Conservation (phyloP, 2,113 vertebrate genomes). For the Eonycteris spelaea region DNA sequence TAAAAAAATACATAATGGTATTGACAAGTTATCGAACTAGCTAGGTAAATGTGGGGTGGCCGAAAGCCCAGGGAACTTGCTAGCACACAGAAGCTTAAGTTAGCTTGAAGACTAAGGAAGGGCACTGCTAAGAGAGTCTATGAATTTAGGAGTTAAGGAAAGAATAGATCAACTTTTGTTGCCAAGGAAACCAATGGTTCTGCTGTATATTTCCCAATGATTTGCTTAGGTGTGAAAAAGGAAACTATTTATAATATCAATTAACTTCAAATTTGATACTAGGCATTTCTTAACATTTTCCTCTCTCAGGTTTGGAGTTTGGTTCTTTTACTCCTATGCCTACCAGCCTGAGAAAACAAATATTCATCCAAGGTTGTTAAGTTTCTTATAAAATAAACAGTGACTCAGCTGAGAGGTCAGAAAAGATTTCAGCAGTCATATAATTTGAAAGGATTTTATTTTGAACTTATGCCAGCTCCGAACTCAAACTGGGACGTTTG, state of each 20-base stretch:
- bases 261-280: background rate
- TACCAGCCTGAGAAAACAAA: slow-evolving; percentile 56
- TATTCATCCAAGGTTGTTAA: slow-evolving; percentile 44
- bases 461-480: slow-evolving; percentile 17
- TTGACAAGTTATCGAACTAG: background rate
- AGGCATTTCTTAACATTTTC: background rate
- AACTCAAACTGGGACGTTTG: background rate
- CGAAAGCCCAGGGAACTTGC: background rate
- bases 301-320: slow-evolving; percentile 1
- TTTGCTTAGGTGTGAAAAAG: slow-evolving; percentile 35
- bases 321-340: slow-evolving; percentile 1
- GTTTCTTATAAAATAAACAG: slow-evolving; percentile 52
- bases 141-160: slow-evolving; percentile 13
- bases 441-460: slow-evolving; percentile 47
- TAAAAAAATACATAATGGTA: background rate
- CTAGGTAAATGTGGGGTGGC: background rate
- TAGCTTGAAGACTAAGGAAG: background rate
- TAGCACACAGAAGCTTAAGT: background rate
- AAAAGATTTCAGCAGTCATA: background rate
- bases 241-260: background rate
- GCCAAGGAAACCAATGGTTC: background rate
- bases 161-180: slow-evolving; percentile 9
- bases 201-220: background rate
- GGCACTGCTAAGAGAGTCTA: background rate
- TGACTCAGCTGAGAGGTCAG: slow-evolving; percentile 52